Evolutionary conservation across 2,113 vertebrate genomes (phyloP).

Genomic region (Apodemus sylvaticus): DNA sequence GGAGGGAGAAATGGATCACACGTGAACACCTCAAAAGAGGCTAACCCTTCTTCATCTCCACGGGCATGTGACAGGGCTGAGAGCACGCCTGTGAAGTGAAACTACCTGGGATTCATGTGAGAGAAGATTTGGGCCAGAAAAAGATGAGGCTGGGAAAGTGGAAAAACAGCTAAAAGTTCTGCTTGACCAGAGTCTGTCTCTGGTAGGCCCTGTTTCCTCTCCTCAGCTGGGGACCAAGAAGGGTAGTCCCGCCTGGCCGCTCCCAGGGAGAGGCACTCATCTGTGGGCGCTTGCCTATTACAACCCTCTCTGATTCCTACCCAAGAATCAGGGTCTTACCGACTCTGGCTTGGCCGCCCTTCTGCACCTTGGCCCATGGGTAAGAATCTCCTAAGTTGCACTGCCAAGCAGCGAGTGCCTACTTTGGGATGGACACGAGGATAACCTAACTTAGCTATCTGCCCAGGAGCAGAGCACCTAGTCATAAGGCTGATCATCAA

Average conservation of each 20-base stretch:
- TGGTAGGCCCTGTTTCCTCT: neutral
- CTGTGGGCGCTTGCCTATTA: neutral
- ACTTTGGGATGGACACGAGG: neutral
- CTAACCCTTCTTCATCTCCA: neutral
- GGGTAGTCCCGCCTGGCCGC: neutral
- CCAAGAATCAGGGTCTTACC: neutral
- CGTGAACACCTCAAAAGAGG: neutral
- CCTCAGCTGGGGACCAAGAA: neutral
- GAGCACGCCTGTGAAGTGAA: rapidly evolving
- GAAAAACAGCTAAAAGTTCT: neutral
- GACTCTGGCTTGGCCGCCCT: neutral
- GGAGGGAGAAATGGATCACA: neutral
- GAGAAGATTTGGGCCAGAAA: neutral
- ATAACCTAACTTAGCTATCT: neutral
- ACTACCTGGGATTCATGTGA: neutral
- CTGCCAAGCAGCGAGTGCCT: neutral
- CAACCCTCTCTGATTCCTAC: neutral
- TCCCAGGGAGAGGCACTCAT: neutral
- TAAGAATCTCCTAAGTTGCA: neutral
- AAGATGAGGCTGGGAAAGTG: neutral
- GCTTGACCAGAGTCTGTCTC: neutral
- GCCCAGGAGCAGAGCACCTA: neutral
- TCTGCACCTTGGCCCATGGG: neutral
- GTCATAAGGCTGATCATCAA: neutral
- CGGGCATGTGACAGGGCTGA: rapidly evolving